phyloP scores from a whole-genome alignment of 2,888 invertebrate genomes.

The Monopis laevigella region DNA sequence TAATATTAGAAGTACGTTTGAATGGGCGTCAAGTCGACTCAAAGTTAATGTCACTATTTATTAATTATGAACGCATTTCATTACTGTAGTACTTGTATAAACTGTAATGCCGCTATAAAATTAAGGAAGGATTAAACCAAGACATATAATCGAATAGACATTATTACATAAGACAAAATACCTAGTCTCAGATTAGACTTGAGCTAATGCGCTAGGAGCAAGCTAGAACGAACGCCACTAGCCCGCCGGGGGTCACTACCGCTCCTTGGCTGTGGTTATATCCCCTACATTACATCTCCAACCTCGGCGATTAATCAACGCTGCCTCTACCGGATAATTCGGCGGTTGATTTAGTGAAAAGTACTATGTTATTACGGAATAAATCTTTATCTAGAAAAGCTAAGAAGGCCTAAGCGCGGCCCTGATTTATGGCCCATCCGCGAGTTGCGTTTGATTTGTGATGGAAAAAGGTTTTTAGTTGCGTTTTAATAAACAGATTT shows the following conservation, averaged over 20 bases:
- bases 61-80: no score
- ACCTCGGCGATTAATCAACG: conserved; percentile 58
- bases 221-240: no score
- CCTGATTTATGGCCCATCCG: conserved; percentile 56
- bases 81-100: no score
- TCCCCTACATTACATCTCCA: conserved; percentile 49
- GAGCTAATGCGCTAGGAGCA: no score
- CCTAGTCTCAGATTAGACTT: no score
- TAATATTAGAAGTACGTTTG: no score
- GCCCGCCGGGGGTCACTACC: neutral
- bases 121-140: no score
- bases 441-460: conserved; percentile 59
- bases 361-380: conserved; percentile 65
- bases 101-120: no score
- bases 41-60: no score
- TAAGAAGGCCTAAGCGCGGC: conserved; percentile 64
- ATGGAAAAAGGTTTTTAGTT: conserved; percentile 53
- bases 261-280: conserved; percentile 17
- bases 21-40: no score
- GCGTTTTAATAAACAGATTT: conserved; percentile 61
- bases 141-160: no score
- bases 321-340: conserved; percentile 65
- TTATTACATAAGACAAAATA: no score
- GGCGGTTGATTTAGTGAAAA: conserved; percentile 66
- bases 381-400: conserved; percentile 69